These are phyloP conservation scores for Drosophila saltans DNA, from an alignment of 1,140 invertebrate genomes.

Conservation along the genomic window DNA sequence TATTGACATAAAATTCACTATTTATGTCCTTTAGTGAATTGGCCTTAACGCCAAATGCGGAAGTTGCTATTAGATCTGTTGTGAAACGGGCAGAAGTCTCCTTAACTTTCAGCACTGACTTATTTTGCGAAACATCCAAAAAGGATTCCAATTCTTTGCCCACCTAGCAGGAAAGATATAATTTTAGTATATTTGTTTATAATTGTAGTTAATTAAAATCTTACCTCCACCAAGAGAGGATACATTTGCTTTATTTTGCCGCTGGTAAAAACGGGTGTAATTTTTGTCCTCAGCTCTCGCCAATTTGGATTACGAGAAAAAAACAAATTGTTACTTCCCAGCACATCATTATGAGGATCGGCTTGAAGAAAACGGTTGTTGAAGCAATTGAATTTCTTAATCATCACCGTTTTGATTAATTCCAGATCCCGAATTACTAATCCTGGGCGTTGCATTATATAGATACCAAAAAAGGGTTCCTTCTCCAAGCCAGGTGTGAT, in stretches of 20 bases:
- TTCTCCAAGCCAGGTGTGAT: conserved; percentile 51
- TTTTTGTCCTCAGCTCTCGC: conserved; percentile 84
- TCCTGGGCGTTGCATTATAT: conserved; percentile 79
- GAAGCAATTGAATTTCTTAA: conserved; percentile 84
- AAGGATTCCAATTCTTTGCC: conserved; percentile 59
- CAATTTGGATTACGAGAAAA: conserved; percentile 76
- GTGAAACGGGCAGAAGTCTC: conserved; percentile 84
- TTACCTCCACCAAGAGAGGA: conserved; percentile 83
- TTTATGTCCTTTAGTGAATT: conserved; percentile 84
- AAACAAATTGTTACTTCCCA: conserved; percentile 69
- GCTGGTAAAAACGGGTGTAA: conserved; percentile 85
- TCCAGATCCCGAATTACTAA: conserved; percentile 84
- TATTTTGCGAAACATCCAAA: conserved; percentile 9
- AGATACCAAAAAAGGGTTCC: conserved; percentile 78
- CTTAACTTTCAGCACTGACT: conserved; percentile 57
- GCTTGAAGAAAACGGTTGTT: conserved; percentile 57
- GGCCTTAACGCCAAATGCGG: conserved; percentile 85
- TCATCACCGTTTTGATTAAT: conserved; percentile 84
- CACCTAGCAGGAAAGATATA: conserved; percentile 38
- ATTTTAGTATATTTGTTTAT: too few species aligned
- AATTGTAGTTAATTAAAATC: neutral
- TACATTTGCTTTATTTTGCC: conserved; percentile 85
- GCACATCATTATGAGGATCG: conserved; percentile 56
- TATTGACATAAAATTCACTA: conserved; percentile 83
- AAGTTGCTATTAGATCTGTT: conserved; percentile 86